Evolutionary conservation across 2,113 vertebrate genomes (phyloP), one percentile per base, ranked within the genome.

Genomic region (Myiozetetes cayanensis): DNA sequence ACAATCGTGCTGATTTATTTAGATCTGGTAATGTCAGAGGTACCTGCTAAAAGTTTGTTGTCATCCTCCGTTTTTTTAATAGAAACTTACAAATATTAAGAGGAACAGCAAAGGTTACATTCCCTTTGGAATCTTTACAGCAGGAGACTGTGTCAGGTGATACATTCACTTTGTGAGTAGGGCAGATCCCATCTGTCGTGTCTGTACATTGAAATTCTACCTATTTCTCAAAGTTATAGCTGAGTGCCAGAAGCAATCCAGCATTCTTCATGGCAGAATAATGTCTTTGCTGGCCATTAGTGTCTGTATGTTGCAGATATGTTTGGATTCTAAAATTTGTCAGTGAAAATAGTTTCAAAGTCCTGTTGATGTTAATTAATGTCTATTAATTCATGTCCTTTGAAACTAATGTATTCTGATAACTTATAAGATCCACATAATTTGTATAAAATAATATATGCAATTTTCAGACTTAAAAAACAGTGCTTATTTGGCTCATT

Each of bases 361-460:
- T 13, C 33, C 46, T 58, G 43, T 0, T 63, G 50, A 7, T 31
- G 9, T 3, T 55, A 3, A 3, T 52, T 50, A 4, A 3, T 44
- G 33, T 20, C 47, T 53, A 5, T 41, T 37, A n/a, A 30, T n/a
- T 33, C 47, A 4, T 12, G 17, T 35, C 30, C 19, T 58, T 50
- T 41, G n/a, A 21, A 46, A 90, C 14, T 14, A 25, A 10, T 4
- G 5, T 12, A 43, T 59, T 33, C 33, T 86, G 31, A 53, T 86
- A 5, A 66, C 89, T 80, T 16, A 27, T 0, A 66, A 20, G 1
- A 47, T 13, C 50, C 35, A 6, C 31, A 6, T 4, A 6, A 17
- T 33, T n/a, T 37, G 4, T 39, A 0, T 14, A 2, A 50, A 47
- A 10, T 6, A 10, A 5, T 4, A 3, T 16, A 25, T 50, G 0